A percentile compares a stretch with the other conserved stretches of the same genome.
These are phyloP conservation scores for Artemisiospiza belli DNA, from an alignment of 2,113 vertebrate genomes.

Conservation along the genomic window DNA sequence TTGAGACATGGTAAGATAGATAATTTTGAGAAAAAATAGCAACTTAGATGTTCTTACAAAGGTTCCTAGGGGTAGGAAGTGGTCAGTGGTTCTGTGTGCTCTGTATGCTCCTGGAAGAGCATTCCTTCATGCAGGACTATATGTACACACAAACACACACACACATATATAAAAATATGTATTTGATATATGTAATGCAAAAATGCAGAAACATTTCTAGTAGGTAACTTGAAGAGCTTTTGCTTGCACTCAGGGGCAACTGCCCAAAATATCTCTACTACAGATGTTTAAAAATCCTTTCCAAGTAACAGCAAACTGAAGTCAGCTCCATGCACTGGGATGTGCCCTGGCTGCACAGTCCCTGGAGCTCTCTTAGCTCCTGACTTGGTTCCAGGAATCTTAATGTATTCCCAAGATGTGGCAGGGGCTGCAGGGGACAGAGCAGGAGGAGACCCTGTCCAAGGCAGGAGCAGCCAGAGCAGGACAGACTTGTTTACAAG, in stretches of 20 bases:
- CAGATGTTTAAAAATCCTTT: background rate
- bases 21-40: background rate
- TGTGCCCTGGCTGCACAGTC: background rate
- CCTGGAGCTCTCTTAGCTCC: background rate
- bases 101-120: background rate
- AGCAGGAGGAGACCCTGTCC: background rate
- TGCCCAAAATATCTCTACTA: background rate
- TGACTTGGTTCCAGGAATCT: background rate
- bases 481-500: conserved; percentile 16
- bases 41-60: background rate
- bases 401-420: background rate
- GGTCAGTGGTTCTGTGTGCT: background rate
- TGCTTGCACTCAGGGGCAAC: background rate
- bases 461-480: background rate
- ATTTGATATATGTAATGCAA: background rate
- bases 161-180: background rate
- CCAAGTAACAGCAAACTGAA: background rate
- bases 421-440: background rate
- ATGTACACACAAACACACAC: background rate
- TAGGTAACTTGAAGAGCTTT: background rate
- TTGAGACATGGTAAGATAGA: conserved; percentile 84
- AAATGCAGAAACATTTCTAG: background rate
- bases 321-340: background rate
- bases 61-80: background rate
- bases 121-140: background rate